Conservation (phyloP, 2,797 vertebrate species). For the Muscicapa comitata region DNA sequence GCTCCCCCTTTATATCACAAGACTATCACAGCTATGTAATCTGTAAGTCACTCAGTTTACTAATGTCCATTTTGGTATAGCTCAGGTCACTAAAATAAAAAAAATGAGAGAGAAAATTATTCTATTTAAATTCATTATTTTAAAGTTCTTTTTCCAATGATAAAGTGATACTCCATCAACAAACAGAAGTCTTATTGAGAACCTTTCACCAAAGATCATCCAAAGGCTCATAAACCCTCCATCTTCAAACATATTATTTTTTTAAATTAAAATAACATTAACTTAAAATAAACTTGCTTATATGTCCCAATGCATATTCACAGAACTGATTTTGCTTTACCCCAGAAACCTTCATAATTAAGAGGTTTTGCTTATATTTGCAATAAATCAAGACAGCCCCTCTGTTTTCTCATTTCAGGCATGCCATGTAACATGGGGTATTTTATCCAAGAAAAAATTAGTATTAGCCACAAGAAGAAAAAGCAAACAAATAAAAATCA, state of each 20-base stretch:
- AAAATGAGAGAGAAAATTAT: accelerated
- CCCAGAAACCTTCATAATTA: background rate
- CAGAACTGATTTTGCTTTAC: background rate
- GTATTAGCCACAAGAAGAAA: background rate
- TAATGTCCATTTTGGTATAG: background rate
- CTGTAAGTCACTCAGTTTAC: background rate
- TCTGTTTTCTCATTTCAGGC: background rate
- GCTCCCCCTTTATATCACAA: background rate
- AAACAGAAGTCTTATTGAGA: background rate
- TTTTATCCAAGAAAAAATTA: background rate
- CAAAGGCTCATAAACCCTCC: background rate
- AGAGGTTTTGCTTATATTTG: background rate
- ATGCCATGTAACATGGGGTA: background rate
- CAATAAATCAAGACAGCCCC: background rate
- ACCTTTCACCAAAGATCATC: background rate
- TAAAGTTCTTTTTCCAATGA: background rate
- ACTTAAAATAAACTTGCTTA: background rate
- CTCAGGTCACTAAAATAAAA: background rate
- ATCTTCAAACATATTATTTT: background rate
- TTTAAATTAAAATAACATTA: background rate
- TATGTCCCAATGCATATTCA: background rate
- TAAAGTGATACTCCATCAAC: background rate
- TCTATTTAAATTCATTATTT: background rate
- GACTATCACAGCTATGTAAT: background rate
- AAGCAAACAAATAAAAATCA: background rate